phyloP scores from a whole-genome alignment of 2,113 vertebrate species.

The Centrocercus urophasianus region DNA sequence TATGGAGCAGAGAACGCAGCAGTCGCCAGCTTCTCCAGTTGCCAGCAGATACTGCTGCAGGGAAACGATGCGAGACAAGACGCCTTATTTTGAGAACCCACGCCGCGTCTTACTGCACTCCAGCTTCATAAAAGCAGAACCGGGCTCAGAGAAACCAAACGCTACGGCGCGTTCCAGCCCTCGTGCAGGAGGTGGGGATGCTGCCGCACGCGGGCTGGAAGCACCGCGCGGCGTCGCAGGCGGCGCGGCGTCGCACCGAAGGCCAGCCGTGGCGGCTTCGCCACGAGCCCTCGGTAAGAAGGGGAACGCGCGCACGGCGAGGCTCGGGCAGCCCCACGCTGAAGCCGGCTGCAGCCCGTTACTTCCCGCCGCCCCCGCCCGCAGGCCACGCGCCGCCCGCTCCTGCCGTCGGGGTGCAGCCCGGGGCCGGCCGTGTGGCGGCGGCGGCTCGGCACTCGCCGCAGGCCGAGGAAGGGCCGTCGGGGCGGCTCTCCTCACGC shows the following conservation, averaged over 20 bases:
- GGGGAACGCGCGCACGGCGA: background rate
- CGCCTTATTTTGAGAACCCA: conserved; percentile 10
- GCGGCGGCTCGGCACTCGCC: too few species aligned
- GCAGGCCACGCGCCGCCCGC: background rate
- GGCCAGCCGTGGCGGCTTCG: too few species aligned
- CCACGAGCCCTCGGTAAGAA: too few species aligned
- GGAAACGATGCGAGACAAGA: background rate
- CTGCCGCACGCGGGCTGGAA: background rate
- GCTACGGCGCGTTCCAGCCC: background rate
- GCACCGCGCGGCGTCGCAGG: too few species aligned
- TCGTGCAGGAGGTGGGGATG: background rate
- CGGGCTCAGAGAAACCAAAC: background rate
- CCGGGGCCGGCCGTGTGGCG: too few species aligned
- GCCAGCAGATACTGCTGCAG: fast-evolving
- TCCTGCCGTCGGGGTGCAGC: too few species aligned
- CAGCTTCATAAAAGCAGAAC: background rate
- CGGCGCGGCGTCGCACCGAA: too few species aligned
- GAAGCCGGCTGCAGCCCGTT: too few species aligned
- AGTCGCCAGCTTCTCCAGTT: background rate
- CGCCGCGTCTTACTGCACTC: background rate
- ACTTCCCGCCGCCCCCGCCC: background rate
- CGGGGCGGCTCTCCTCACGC: too few species aligned
- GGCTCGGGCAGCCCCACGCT: too few species aligned
- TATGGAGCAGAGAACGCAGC: background rate
- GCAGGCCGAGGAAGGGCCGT: too few species aligned